These are phyloP conservation scores for Drosophila colorata DNA, from an alignment of 2,888 invertebrate genomes.

Conservation along the genomic window DNA sequence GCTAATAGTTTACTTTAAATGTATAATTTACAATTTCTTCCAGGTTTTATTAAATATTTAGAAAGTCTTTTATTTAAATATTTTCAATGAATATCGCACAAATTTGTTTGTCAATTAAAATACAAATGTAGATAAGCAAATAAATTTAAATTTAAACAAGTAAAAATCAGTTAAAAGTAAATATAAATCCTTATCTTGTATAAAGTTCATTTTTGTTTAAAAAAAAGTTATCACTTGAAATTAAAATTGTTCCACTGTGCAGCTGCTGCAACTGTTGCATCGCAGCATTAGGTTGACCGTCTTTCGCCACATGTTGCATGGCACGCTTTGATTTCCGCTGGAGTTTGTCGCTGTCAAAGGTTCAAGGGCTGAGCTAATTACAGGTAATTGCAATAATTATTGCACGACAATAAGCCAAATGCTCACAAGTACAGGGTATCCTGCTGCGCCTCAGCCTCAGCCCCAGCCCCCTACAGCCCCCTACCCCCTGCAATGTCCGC, in stretches of 20 bases:
- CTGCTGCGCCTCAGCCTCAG: constrained; percentile 14
- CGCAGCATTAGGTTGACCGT: constrained; percentile 8
- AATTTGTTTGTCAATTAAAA: too few relatives aligned
- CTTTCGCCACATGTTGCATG: constrained; percentile 30
- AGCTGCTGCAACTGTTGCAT: constrained; percentile 5
- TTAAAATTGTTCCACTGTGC: constrained; percentile 43
- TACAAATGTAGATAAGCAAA: too few relatives aligned
- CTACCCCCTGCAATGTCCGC: constrained; percentile 7
- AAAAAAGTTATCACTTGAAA: neutral
- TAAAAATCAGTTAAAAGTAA: neutral
- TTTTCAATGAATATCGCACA: too few relatives aligned
- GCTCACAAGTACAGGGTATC: neutral
- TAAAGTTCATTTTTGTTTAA: too few relatives aligned
- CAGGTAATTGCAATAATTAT: constrained; percentile 22
- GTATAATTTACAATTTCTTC: too few relatives aligned
- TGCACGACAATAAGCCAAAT: constrained; percentile 31
- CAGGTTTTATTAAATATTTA: too few relatives aligned
- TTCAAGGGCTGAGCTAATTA: constrained; percentile 54
- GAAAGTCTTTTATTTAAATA: too few relatives aligned
- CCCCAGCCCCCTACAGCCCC: neutral
- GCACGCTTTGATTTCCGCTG: constrained; percentile 23
- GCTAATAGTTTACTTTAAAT: too few relatives aligned
- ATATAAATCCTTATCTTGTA: too few relatives aligned
- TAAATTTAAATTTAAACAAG: too few relatives aligned
- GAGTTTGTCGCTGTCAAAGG: constrained; percentile 20